Evolutionary conservation across 2,797 vertebrate species (phyloP).

Genomic region (Percopsis omiscomaycus): DNA sequence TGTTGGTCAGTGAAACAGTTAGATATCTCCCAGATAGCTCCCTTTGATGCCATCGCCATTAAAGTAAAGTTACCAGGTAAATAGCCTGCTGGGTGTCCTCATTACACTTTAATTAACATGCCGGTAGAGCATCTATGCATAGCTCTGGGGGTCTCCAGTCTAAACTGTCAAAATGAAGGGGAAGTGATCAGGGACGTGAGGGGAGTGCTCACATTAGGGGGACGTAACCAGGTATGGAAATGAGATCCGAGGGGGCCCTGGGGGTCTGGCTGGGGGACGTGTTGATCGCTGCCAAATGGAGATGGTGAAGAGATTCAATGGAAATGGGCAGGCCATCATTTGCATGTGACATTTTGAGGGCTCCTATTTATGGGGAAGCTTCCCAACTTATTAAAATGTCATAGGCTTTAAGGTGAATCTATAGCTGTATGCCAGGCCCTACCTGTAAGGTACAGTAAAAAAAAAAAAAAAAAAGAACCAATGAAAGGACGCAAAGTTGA

Average conservation of each 20-base stretch:
- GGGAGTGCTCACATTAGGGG: constrained; percentile 4
- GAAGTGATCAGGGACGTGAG: neutral
- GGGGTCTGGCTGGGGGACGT: neutral
- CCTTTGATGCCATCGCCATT: constrained; percentile 8
- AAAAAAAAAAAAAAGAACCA: neutral
- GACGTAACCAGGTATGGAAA: constrained; percentile 19
- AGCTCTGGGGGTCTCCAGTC: constrained; percentile 1
- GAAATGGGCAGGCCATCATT: constrained; percentile 11
- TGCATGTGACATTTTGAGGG: constrained; percentile 30
- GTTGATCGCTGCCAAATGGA: neutral
- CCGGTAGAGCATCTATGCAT: neutral
- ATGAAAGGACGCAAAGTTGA: neutral
- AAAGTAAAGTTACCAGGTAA: neutral
- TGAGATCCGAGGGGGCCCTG: constrained; percentile 17
- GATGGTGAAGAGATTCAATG: neutral
- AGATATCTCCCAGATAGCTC: neutral
- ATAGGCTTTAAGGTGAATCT: constrained; percentile 11
- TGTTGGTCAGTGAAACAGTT: neutral
- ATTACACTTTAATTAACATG: constrained; percentile 19
- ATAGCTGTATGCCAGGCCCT: neutral
- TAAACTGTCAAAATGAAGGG: neutral
- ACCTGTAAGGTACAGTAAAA: too few relatives aligned
- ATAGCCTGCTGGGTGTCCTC: neutral
- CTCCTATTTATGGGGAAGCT: constrained; percentile 3
- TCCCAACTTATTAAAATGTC: constrained; percentile 4